These are phyloP conservation scores for Euglossa dilemma DNA, from an alignment of 1,140 invertebrate genomes.

Conservation along the genomic window DNA sequence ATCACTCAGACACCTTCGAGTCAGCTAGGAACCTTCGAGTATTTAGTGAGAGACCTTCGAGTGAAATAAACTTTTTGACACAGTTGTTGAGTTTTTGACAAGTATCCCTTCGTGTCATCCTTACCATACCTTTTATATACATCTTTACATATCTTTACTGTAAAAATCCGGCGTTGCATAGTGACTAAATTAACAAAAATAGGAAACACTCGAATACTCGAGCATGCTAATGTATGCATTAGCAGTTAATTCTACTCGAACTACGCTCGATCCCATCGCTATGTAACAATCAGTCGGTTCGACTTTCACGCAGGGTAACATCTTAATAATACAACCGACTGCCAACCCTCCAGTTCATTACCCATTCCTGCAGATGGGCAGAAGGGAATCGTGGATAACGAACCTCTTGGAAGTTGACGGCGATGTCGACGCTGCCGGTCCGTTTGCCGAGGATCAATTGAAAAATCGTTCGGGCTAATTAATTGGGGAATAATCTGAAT, in stretches of 20 bases:
- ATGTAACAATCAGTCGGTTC: slow-evolving; percentile 8
- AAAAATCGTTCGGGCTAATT: slow-evolving; percentile 75
- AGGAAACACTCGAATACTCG: too few relatives aligned
- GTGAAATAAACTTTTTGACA: too few relatives aligned
- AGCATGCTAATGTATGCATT: too few relatives aligned
- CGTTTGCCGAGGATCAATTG: slow-evolving; percentile 69
- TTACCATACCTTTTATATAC: too few relatives aligned
- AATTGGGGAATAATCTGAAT: slow-evolving; percentile 73
- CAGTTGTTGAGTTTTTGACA: too few relatives aligned
- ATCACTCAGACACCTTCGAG: too few relatives aligned
- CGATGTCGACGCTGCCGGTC: slow-evolving; percentile 31
- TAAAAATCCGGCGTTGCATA: too few relatives aligned
- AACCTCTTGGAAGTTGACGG: slow-evolving; percentile 73
- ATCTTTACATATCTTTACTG: too few relatives aligned
- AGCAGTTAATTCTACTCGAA: not conserved
- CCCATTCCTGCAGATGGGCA: slow-evolving; percentile 74
- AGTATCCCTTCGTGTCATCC: too few relatives aligned
- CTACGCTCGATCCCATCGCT: slow-evolving; percentile 36
- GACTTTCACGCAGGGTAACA: slow-evolving; percentile 57
- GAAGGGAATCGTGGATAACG: slow-evolving; percentile 78
- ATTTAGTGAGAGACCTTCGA: too few relatives aligned
- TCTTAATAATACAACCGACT: slow-evolving; percentile 79
- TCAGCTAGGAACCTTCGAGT: too few relatives aligned
- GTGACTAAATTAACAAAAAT: too few relatives aligned
- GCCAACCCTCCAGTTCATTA: slow-evolving; percentile 79